phyloP scores from a whole-genome alignment of 35 echinoderm and acorn worm genomes.

The Anneissia japonica region DNA sequence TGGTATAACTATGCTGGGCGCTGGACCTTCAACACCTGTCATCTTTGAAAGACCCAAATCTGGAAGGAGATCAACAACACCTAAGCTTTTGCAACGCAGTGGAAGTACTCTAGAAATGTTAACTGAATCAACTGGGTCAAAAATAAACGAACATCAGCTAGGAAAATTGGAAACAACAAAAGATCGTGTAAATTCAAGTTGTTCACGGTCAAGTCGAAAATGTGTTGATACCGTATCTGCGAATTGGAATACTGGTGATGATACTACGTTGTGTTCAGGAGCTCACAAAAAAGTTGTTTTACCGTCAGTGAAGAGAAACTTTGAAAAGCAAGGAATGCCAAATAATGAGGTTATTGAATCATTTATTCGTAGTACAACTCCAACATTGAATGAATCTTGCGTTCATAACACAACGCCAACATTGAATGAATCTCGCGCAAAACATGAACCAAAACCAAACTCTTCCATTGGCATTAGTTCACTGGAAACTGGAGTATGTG shows the following conservation, averaged over 20 bases:
- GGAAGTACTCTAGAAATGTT: not conserved
- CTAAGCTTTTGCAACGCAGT: not conserved
- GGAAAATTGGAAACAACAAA: not conserved
- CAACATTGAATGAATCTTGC: too few relatives aligned
- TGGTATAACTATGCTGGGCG: not conserved
- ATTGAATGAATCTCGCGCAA: not conserved
- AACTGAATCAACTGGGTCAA: not conserved
- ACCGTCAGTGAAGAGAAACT: not conserved
- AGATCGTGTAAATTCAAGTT: not conserved
- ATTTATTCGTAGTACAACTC: not conserved
- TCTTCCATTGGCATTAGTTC: too few relatives aligned
- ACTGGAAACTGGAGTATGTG: not conserved
- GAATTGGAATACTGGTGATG: too few relatives aligned
- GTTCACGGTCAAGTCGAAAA: not conserved
- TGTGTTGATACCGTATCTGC: not conserved
- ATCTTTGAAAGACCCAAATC: not conserved
- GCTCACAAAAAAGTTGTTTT: not conserved
- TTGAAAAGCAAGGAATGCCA: not conserved
- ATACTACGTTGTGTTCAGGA: not conserved
- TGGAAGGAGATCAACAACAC: not conserved
- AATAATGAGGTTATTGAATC: not conserved
- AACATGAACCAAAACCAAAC: not conserved
- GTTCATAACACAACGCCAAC: not conserved
- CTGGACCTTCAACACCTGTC: not conserved
- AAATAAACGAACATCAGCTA: not conserved